Conservation (phyloP, 64 coral and sea anemone species). For the Catalaphyllia jardinei region DNA sequence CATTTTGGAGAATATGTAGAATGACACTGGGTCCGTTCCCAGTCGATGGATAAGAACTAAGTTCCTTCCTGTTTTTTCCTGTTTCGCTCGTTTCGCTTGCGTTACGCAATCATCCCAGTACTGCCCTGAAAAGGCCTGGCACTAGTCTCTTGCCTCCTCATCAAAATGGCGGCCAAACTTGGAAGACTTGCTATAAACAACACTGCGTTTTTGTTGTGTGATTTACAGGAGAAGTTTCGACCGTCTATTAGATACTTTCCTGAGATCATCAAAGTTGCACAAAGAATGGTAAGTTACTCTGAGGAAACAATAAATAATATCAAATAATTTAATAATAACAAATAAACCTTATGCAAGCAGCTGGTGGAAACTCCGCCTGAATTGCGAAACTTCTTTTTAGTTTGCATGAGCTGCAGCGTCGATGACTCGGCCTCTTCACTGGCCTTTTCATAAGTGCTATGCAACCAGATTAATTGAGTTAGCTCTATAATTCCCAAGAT, state of each 20-base stretch:
- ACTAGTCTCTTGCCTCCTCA: not conserved
- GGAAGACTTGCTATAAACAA: constrained; percentile 82
- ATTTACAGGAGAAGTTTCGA: constrained; percentile 98
- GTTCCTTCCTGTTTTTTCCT: not conserved
- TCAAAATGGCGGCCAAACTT: constrained; percentile 87
- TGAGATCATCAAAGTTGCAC: constrained; percentile 97
- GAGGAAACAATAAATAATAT: not conserved
- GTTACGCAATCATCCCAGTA: not conserved
- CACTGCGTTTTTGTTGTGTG: constrained; percentile 95
- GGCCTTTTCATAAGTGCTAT: too few relatives aligned
- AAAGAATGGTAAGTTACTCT: constrained; percentile 87
- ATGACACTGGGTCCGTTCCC: too few relatives aligned
- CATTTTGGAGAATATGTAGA: too few relatives aligned
- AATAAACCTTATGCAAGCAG: too few relatives aligned
- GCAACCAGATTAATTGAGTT: too few relatives aligned
- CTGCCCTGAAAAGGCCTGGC: not conserved
- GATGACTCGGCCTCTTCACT: too few relatives aligned
- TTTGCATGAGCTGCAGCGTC: too few relatives aligned
- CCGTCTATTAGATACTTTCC: constrained; percentile 97
- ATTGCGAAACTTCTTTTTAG: too few relatives aligned
- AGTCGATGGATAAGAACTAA: not conserved
- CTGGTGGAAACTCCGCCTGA: too few relatives aligned
- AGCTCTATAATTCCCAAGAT: too few relatives aligned
- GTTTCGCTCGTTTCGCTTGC: too few relatives aligned
- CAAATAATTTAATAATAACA: too few relatives aligned